A percentile compares a stretch with the other conserved stretches of the same genome.
phyloP scores from a whole-genome alignment of 2,797 vertebrate genomes.

The Eurystomus glaucurus region DNA sequence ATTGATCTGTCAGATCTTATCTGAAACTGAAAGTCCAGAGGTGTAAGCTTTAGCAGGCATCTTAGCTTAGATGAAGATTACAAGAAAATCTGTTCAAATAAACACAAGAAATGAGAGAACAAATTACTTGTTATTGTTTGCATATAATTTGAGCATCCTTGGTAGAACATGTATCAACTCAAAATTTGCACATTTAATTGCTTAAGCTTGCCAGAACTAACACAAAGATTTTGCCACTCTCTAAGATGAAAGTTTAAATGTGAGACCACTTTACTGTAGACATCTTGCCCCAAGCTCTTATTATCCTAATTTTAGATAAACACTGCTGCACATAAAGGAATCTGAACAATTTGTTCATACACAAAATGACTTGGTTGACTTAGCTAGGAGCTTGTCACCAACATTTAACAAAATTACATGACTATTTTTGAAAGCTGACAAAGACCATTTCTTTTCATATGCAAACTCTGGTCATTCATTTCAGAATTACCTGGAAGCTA shows the following conservation, averaged over 20 bases:
- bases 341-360: constrained; percentile 48
- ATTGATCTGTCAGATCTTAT: not conserved
- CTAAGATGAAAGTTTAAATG: constrained; percentile 37
- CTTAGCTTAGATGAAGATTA: not conserved
- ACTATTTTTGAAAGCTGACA: constrained; percentile 53
- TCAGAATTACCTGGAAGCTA: constrained; percentile 10
- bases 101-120: not conserved
- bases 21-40: not conserved
- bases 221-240: constrained; percentile 43
- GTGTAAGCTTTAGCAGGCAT: not conserved
- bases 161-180: not conserved
- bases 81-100: not conserved
- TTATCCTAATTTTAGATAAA: constrained; percentile 71
- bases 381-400: constrained; percentile 33
- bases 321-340: constrained; percentile 46
- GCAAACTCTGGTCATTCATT: not conserved
- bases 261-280: constrained; percentile 19
- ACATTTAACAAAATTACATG: constrained; percentile 1
- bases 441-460: constrained; percentile 30
- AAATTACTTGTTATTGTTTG: not conserved
- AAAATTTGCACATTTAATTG: not conserved
- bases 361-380: constrained; percentile 22
- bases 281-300: constrained; percentile 42
- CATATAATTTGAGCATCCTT: not conserved
- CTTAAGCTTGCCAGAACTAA: constrained; percentile 51